Conservation (phyloP, 2,113 vertebrate genomes). For the Phycodurus eques region DNA sequence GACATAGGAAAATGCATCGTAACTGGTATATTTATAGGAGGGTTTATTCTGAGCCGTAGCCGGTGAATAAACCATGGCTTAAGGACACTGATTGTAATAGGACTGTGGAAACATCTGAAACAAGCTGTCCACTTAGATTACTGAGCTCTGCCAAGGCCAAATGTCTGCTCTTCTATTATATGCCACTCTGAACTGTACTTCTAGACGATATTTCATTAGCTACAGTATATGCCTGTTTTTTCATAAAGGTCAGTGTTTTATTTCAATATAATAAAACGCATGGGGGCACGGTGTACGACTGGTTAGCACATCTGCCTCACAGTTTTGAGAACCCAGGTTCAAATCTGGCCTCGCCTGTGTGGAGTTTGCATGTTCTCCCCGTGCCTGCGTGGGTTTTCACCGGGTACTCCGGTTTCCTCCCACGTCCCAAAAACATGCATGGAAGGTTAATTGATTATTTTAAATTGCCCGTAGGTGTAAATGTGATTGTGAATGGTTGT, state of each 20-base stretch:
- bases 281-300: no score
- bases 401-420: no score
- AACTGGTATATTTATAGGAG: constrained; percentile 15
- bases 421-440: no score
- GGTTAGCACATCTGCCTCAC: no score
- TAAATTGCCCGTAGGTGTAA: no score
- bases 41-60: constrained; percentile 18
- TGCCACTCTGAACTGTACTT: not conserved
- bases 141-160: not conserved
- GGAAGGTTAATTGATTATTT: no score
- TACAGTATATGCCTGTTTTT: not conserved
- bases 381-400: no score
- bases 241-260: not conserved
- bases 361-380: no score
- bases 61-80: constrained; percentile 30
- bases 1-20: constrained; percentile 10
- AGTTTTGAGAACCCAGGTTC: no score
- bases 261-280: not conserved
- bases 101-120: constrained; percentile 38
- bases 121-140: not conserved
- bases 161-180: not conserved
- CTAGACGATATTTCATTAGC: not conserved
- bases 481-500: no score
- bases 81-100: constrained; percentile 23
- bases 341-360: no score